Base-by-base conservation (phyloP, 2,888 invertebrate species). In the Trichacis sp. region DNA sequence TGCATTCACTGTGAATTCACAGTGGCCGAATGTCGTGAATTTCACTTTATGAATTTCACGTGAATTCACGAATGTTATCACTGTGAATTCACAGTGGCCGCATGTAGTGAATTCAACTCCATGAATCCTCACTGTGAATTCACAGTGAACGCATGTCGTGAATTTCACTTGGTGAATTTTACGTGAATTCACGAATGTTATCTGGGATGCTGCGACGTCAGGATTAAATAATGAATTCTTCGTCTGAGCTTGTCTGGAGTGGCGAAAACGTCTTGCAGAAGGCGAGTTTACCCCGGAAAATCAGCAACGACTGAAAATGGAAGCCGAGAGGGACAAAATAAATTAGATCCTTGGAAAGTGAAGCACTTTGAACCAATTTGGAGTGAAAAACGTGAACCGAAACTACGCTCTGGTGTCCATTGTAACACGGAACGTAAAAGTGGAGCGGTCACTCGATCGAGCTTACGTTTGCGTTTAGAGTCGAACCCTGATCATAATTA, bases 191-290 rank as follows among this genome's bases (percentile, higher is more conserved):
- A n/a, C n/a, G n/a, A 15, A 4, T 36, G 4, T 4, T 11, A 52
- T 43, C 56, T 73, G 88, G 89, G 80, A 84, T 87, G 73, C 89
- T 24, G 84, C 88, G 56, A 90, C 92, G 69, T 94, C 97, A 73
- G 95, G 96, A 80, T 88, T 98, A 65, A 97, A 94, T 85, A 98
- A 98, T 87, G 98, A 98, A 86, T 98, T 98, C 86, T 97, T 97
- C 87, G 93, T 96, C n/a, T 90, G 97, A 73, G 97, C 97, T 36
- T 96, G 97, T 81, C 86, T 95, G 71, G 97, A 97, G 81, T 98
- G 97, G 97, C 92, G 94, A 70, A 94, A 96, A 79, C 89, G 97
- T 64, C 87, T 98, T 1, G 90, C 95, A 15, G 95, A 97, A 81
- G 97, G 97, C 29, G 97, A 97, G 84, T 95, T 98, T 73, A 97